phyloP scores from a whole-genome alignment of 2,888 invertebrate genomes.

The Blastobasis lacticolella region DNA sequence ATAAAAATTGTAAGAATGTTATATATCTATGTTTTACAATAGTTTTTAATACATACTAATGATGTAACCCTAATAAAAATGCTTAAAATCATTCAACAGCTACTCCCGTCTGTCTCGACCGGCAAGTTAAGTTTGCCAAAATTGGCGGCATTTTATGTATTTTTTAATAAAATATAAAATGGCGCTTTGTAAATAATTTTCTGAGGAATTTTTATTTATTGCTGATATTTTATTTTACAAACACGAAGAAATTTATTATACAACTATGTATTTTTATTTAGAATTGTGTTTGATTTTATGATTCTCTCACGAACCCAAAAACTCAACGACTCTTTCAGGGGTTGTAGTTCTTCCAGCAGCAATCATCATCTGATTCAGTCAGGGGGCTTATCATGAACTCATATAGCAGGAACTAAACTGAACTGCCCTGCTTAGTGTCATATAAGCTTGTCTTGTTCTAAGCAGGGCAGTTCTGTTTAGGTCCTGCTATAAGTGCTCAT shows the following conservation, averaged over 20 bases:
- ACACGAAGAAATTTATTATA: conserved; percentile 53
- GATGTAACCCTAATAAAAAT: not conserved
- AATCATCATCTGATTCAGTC: not conserved
- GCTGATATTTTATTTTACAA: conserved; percentile 36
- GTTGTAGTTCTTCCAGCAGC: too few relatives aligned
- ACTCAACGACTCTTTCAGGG: too few relatives aligned
- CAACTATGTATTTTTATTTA: conserved; percentile 53
- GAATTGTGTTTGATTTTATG: conserved; percentile 27
- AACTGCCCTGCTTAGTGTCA: too few relatives aligned
- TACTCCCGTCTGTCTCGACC: conserved; percentile 14
- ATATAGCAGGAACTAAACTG: too few relatives aligned
- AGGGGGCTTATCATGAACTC: too few relatives aligned
- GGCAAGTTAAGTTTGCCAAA: conserved; percentile 25
- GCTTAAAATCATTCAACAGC: not conserved
- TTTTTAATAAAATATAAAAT: conserved; percentile 17
- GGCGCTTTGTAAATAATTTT: conserved; percentile 55
- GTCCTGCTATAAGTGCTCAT: too few relatives aligned
- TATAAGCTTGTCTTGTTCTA: too few relatives aligned
- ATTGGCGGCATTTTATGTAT: conserved; percentile 28
- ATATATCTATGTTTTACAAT: too few relatives aligned
- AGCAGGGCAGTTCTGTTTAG: too few relatives aligned
- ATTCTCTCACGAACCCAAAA: too few relatives aligned
- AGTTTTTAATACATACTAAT: too few relatives aligned
- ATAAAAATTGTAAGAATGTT: too few relatives aligned
- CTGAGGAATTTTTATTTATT: conserved; percentile 45